Evolutionary conservation across 2,888 invertebrate species (phyloP), one percentile per base, ranked within the genome.

Genomic region (Protophormia terraenovae): DNA sequence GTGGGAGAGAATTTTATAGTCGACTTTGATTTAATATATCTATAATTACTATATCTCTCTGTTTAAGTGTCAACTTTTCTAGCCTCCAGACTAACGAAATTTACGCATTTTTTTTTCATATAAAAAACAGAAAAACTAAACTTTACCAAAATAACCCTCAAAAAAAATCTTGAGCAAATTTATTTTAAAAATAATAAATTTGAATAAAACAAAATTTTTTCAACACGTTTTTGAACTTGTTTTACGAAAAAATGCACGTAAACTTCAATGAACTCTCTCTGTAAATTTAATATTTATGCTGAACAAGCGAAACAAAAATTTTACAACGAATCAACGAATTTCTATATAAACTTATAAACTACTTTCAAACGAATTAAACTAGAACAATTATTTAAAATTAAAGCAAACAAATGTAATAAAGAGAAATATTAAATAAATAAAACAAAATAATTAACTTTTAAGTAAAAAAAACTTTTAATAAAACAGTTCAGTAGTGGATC

Each of bases 191-290:
- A 16, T 14, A n/a, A 6, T 58, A 55, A 19, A 27, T 55, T 41
- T 45, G 45, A 66, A 8, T 29, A 24, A 4, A 22, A 38, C 12
- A 58, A 0, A 12, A 5, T 16, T 7, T 67, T 45, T 64, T 38
- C 16, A 71, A 35, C 77, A 67, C 55, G 62, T 66, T 89, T 67
- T 64, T 88, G 38, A 84, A 76, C 58, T 71, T 88, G 47, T n/a
- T 41, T 60, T 6, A 2, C 60, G 16, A 32, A 62, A 19, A 62
- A 53, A 1, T 64, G 27, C 69, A 67, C 58, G 45, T 67, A 19
- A 77, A 64, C 47, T 71, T 69, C 76, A 83, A 75, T 79, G 72
- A 79, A 83, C 79, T 76, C 27, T 41, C n/a, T 38, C 4, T 19
- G n/a, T 1, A 4, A 16, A 71, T 53, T 12, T 50, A 22, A 29